These are phyloP conservation scores for Bombus waltoni DNA, from an alignment of 1,140 invertebrate species.

Conservation along the genomic window DNA sequence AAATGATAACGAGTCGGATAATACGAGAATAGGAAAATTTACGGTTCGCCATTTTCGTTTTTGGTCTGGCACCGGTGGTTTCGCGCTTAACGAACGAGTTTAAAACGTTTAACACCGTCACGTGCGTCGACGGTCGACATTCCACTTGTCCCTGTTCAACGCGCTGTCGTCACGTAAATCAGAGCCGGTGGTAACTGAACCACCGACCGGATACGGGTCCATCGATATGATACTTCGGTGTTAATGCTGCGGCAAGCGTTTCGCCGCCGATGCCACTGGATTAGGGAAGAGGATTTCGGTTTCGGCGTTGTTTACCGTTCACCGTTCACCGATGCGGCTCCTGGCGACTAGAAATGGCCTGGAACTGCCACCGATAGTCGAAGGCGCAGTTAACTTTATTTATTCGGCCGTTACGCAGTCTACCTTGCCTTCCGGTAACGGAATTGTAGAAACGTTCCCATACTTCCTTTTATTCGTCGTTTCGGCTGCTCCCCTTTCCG, in stretches of 20 bases:
- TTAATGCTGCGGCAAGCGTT: slow-evolving; percentile 39
- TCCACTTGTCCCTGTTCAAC: background rate
- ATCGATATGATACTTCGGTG: slow-evolving; percentile 34
- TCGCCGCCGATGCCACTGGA: slow-evolving; percentile 7
- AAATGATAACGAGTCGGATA: slow-evolving; percentile 66
- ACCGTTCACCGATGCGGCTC: background rate
- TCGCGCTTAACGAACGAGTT: slow-evolving; percentile 41
- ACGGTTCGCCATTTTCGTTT: slow-evolving; percentile 51
- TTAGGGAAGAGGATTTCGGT: slow-evolving; percentile 26
- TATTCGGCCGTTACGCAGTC: slow-evolving; percentile 44
- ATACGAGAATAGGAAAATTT: slow-evolving; percentile 65
- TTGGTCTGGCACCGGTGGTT: background rate
- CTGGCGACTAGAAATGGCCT: slow-evolving; percentile 42
- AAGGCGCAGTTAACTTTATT: slow-evolving; percentile 53
- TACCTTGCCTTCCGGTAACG: slow-evolving; percentile 37
- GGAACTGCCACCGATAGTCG: slow-evolving; percentile 39
- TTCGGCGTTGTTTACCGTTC: slow-evolving; percentile 41
- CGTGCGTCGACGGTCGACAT: background rate
- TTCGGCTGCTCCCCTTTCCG: background rate
- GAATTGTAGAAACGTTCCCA: slow-evolving; percentile 6
- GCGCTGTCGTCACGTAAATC: slow-evolving; percentile 34
- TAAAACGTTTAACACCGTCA: slow-evolving; percentile 40
- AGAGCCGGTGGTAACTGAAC: background rate
- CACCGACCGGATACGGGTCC: background rate
- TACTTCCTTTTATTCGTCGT: slow-evolving; percentile 27